Conservation (phyloP, 2,797 vertebrate species). For the Anguilla obscura region DNA sequence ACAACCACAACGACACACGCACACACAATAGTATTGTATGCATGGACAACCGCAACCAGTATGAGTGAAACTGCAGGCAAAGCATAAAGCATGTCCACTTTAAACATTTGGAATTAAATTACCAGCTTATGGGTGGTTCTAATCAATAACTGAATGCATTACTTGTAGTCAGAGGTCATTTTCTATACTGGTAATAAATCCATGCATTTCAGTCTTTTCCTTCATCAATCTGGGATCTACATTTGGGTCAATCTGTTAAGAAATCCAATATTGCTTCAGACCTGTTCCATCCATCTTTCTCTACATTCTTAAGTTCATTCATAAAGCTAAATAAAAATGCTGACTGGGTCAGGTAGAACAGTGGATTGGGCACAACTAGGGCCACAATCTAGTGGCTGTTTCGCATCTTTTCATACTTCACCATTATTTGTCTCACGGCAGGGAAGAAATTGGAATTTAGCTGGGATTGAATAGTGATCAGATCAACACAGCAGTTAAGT, state of each 20-base stretch:
- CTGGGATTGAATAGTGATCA: too few species aligned
- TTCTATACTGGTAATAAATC: neutral
- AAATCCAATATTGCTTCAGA: conserved; percentile 11
- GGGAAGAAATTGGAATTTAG: neutral
- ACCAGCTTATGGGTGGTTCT: neutral
- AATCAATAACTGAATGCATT: conserved; percentile 14
- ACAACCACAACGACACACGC: neutral
- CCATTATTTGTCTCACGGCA: neutral
- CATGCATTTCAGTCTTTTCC: neutral
- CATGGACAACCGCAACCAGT: neutral
- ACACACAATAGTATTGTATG: neutral
- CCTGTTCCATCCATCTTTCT: neutral
- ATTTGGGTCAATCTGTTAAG: neutral
- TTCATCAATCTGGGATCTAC: conserved; percentile 1
- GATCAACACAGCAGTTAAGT: neutral
- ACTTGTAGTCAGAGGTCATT: neutral
- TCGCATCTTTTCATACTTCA: neutral
- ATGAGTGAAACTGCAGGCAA: neutral
- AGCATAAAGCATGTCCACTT: neutral
- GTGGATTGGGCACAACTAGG: neutral
- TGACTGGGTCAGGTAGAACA: neutral
- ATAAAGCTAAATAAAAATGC: neutral
- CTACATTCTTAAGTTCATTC: neutral
- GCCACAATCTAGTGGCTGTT: neutral
- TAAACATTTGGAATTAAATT: neutral